Evolutionary conservation across 2,113 vertebrate species (phyloP).

Genomic region (Brienomyrus longianalis): DNA sequence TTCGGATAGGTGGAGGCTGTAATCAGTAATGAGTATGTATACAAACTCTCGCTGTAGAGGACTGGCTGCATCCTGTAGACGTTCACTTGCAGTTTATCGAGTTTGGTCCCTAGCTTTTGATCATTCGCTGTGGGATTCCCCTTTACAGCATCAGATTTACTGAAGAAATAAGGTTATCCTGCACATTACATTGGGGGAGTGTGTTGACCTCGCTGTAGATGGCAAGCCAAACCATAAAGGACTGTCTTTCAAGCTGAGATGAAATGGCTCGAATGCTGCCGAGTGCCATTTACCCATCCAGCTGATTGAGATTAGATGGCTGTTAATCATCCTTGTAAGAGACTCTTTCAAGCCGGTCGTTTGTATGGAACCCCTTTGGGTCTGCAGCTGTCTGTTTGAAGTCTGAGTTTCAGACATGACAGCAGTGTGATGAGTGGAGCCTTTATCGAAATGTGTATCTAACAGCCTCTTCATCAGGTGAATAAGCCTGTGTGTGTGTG

Average conservation of each 20-base stretch:
- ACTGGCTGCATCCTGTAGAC: background rate
- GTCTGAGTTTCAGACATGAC: background rate
- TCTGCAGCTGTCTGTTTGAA: background rate
- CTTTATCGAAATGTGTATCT: background rate
- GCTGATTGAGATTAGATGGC: background rate
- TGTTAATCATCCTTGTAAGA: conserved; percentile 2
- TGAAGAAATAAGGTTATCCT: background rate
- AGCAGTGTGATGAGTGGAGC: background rate
- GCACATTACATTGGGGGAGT: background rate
- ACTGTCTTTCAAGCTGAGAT: background rate
- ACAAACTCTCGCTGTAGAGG: background rate
- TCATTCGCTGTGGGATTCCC: background rate
- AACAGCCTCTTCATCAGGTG: background rate
- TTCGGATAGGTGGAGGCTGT: background rate
- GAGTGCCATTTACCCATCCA: background rate
- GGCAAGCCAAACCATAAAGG: background rate
- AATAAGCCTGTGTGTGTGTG: background rate
- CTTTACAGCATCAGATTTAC: background rate
- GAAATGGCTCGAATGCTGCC: background rate
- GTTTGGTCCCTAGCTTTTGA: background rate
- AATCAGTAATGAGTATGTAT: background rate
- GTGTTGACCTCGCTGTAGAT: background rate
- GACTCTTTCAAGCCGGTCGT: background rate
- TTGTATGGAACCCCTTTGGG: background rate
- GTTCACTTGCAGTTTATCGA: background rate